Evolutionary conservation across 2,113 vertebrate genomes (phyloP), one percentile per base, ranked within the genome.

Genomic region (Rhynchomys soricoides): DNA sequence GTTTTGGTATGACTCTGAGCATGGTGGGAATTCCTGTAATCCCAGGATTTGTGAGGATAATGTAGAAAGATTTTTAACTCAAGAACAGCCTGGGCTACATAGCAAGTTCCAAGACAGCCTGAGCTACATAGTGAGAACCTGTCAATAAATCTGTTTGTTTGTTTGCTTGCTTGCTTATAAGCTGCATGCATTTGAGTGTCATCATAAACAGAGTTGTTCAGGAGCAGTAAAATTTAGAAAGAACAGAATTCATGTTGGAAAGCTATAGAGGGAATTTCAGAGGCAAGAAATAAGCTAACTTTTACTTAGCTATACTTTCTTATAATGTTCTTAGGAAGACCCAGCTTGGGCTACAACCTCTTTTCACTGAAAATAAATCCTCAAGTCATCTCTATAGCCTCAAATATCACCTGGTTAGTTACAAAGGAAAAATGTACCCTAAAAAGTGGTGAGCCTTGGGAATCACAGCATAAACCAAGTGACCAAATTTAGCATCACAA

Each of bases 351-450:
- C 50, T 96, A 88, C 11, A 92, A 1, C 48, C 37, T 26, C 11
- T 71, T 13, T 8, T 93, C 24, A 88, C 85, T 91, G 48, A 95
- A 96, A 97, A 90, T 70, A 95, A 81, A 96, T 81, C 34, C 37
- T 95, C 93, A 91, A 59, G 21, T 71, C 50, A 94, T 68, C 83
- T 48, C 48, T 26, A 95, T 9, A 59, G 16, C 57, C 31, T 89
- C 73, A 94, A 95, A 57, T 79, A 93, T 86, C 57, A 83, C 12
- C 37, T 97, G 86, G 26, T 89, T 94, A 94, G 85, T 89, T 81
- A 91, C 78, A 89, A 95, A 71, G 13, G 29, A 50, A 81, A 93
- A 92, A 64, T 48, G 24, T 59, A 89, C n/a, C 17, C 92, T 75
- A 62, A 92, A 89, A 92, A 89, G 19, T 81, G 19, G 45, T 52